Evolutionary conservation across 2,888 invertebrate genomes (phyloP), one percentile per base, ranked within the genome.

Genomic region (Pherbina coryleti): DNA sequence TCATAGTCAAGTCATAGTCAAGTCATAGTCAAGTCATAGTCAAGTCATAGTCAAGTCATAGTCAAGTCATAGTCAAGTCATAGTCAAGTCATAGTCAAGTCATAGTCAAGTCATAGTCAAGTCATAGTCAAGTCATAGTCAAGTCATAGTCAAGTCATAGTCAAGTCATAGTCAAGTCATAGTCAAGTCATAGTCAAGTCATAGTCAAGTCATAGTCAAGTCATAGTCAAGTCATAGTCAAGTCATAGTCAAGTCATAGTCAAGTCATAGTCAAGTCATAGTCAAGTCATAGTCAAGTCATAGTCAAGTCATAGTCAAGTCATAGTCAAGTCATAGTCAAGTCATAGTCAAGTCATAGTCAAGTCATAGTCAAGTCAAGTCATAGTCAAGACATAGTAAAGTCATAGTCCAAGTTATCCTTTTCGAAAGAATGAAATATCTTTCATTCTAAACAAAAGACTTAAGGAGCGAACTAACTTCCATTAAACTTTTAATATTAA

Each of bases 11-110:
- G 11, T 60, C 5, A 22, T 3, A 25, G 60, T 37, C 37, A 37
- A 8, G 37, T n/a, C n/a, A n/a, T n/a, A 89, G 64, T 87, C 86
- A 51, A 88, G 86, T 84, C 88, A 89, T 85, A 89, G n/a, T n/a
- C 89, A 82, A 87, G 87, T 84, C 11, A 8, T 44, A 2, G 19
- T 70, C 14, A 17, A 44, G 22, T 3, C 34, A 66, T 19, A 31
- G 31, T 31, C 31, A 53, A 53, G 53, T 53, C n/a, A 31, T 4
- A 28, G 11, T 60, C 28, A 22, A 22, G 11, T 60, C 19, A 3
- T 14, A 22, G 60, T 37, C 37, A 37, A 37, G 37, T 37, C 37
- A 37, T 37, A 37, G 37, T 37, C 22, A 22, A 57, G 2, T 22
- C n/a, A n/a, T n/a, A n/a, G 5, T 22, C 22, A 37, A 37, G 8